These are phyloP conservation scores for Gobio gobio DNA, from an alignment of 2,113 vertebrate species.

Conservation along the genomic window DNA sequence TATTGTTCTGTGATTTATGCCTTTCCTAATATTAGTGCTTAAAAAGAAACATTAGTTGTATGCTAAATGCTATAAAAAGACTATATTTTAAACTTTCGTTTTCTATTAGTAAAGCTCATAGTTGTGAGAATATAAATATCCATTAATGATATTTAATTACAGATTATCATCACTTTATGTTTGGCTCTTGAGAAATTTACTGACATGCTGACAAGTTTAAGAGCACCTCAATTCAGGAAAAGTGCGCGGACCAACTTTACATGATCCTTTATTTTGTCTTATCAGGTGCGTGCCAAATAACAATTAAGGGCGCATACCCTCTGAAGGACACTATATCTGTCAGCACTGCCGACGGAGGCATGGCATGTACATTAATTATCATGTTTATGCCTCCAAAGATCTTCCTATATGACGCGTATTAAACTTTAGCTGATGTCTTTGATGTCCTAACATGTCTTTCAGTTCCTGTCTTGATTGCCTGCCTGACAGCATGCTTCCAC, in stretches of 20 bases:
- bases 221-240: conserved; percentile 8
- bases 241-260: conserved; percentile 5
- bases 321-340: conserved; percentile 51
- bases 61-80: background rate
- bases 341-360: conserved; percentile 27
- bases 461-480: conserved; percentile 37
- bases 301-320: conserved; percentile 38
- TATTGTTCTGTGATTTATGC: background rate
- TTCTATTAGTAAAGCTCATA: background rate
- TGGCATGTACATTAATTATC: conserved; percentile 54
- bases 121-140: background rate
- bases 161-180: conserved; percentile 11
- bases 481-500: conserved; percentile 52
- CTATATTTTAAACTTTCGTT: background rate
- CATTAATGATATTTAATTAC: conserved; percentile 34
- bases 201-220: conserved; percentile 36
- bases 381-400: conserved; percentile 46
- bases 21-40: background rate
- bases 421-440: conserved; percentile 51
- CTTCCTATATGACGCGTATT: conserved; percentile 41
- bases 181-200: background rate
- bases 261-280: conserved; percentile 43
- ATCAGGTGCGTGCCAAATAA: conserved; percentile 45
- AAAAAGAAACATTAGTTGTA: too few relatives aligned
- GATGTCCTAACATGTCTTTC: conserved; percentile 52